Conservation (phyloP, 2,888 invertebrate species). For the Amorpha juglandis region DNA sequence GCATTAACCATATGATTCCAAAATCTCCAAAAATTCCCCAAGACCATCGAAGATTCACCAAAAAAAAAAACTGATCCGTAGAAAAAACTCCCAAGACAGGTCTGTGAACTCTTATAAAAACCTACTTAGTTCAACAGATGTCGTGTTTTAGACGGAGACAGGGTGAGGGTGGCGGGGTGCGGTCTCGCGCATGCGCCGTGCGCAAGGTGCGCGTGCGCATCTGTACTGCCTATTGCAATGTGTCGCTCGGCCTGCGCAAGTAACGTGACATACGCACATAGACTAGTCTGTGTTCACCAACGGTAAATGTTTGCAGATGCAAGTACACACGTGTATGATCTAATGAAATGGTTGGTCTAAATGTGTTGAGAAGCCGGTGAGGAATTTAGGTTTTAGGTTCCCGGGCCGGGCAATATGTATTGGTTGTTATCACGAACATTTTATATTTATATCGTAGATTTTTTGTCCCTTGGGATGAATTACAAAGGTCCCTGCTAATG, state of each 20-base stretch:
- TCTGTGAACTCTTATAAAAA: conserved; percentile 36
- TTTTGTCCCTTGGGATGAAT: too few species aligned
- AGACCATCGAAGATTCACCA: neutral
- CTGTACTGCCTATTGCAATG: conserved; percentile 31
- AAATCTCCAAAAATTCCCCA: neutral
- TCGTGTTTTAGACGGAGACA: conserved; percentile 21
- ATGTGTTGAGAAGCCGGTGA: too few species aligned
- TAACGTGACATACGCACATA: conserved; percentile 1
- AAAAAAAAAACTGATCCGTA: conserved; percentile 21
- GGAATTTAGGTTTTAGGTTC: too few species aligned
- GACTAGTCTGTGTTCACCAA: conserved; percentile 12
- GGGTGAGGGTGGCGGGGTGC: neutral
- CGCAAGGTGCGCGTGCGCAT: conserved; percentile 35
- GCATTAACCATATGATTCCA: neutral
- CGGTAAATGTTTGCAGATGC: neutral
- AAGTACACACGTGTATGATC: too few species aligned
- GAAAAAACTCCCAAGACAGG: conserved; percentile 27
- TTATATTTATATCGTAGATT: too few species aligned
- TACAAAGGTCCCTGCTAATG: too few species aligned
- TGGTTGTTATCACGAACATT: too few species aligned
- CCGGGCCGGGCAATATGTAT: too few species aligned
- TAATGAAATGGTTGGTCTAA: too few species aligned
- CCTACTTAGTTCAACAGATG: conserved; percentile 31
- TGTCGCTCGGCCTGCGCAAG: conserved; percentile 1
- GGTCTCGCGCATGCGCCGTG: conserved; percentile 21